Evolutionary conservation across 2,888 invertebrate species (phyloP), one percentile per base, ranked within the genome.

Genomic region (Ochropacha duplaris): DNA sequence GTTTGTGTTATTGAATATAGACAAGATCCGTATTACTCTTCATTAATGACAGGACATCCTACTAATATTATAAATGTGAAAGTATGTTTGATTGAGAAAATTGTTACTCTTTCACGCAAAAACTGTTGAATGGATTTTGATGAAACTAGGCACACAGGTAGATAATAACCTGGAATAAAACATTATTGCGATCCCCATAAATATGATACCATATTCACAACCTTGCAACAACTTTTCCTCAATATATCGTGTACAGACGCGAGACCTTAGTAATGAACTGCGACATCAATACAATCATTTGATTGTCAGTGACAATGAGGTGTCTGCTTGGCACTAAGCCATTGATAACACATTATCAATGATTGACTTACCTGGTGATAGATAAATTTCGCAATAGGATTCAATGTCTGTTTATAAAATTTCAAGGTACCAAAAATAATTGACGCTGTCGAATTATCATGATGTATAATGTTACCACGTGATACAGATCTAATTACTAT

Each of bases 371-470:
- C 31, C 22, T 0, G 34, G 31, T 22, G 52, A 52, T 52, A 6
- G 52, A 52, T 52, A 34, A 31, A 52, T 52, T 52, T 52, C 22
- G 52, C 52, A 28, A 50, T 50, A 16, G 16, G 50, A 50, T 51
- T 50, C 22, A 50, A n/a, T 19, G 22, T 52, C 22, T 52, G 52
- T 52, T 52, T 52, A 31, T 31, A 52, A 31, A 12, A 22, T 12
- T 31, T 31, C 16, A 31, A 31, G 19, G 28, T 52, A 19, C n/a
- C 4, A 12, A 31, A 31, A 52, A 12, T 52, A 52, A 52, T 31
- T 19, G 11, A 14, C 52, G n/a, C 22, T 34, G 19, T 51, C 28
- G 28, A 11, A 19, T 19, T 19, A 31, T 52, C 50, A 19, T 52
- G 31, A 52, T 52, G 16, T 22, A 44, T 19, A 8, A 4, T n/a